Evolutionary conservation across 2,797 vertebrate species (phyloP).

Genomic region (Bradypus variegatus): DNA sequence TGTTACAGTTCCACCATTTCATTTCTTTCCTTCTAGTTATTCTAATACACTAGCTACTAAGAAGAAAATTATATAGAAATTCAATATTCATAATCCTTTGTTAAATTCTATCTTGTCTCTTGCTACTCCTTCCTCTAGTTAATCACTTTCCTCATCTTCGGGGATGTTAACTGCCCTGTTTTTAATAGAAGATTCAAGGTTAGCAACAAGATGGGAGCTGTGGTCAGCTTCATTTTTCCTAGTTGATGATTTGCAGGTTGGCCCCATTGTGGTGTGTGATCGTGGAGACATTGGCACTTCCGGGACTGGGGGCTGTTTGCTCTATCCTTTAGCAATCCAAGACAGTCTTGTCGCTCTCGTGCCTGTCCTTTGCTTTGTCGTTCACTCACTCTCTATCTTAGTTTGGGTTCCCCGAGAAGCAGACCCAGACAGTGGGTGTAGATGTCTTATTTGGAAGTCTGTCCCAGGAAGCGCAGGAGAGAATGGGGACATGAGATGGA

Average conservation of each 20-base stretch:
- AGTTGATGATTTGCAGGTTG: not conserved
- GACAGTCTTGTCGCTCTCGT: not conserved
- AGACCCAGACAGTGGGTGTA: not conserved
- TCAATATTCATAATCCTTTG: too few relatives aligned
- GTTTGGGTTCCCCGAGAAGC: not conserved
- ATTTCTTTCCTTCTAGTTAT: too few relatives aligned
- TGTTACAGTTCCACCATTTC: too few relatives aligned
- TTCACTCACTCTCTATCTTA: not conserved
- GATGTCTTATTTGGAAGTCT: not conserved
- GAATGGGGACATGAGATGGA: not conserved
- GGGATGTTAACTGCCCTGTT: too few relatives aligned
- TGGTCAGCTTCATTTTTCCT: not conserved
- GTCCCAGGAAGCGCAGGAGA: not conserved
- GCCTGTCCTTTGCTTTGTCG: not conserved
- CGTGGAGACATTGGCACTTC: fast-evolving
- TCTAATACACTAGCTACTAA: too few relatives aligned
- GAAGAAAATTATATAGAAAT: too few relatives aligned
- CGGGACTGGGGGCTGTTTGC: fast-evolving
- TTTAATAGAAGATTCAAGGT: not conserved
- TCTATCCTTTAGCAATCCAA: not conserved
- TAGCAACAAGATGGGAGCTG: not conserved
- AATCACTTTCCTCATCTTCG: too few relatives aligned
- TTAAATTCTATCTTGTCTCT: too few relatives aligned
- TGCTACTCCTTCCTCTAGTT: too few relatives aligned
- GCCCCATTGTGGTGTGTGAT: fast-evolving